Evolutionary conservation across 2,797 vertebrate genomes (phyloP).

Genomic region (Pitangus sulphuratus): DNA sequence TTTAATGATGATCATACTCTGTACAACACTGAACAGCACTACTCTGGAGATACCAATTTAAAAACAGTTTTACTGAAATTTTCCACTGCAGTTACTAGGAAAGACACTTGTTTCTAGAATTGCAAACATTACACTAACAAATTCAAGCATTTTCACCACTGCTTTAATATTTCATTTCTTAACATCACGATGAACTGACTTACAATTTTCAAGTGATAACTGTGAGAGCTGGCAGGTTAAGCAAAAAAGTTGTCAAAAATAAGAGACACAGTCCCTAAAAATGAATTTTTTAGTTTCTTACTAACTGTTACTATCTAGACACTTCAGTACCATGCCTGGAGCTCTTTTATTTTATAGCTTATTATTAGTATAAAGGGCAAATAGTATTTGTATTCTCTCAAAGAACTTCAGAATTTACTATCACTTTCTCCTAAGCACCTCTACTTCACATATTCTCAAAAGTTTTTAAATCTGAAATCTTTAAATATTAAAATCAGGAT

Average conservation of each 20-base stretch:
- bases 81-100: slow-evolving; percentile 41
- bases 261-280: not conserved
- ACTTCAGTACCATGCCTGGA: accelerated
- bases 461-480: not conserved
- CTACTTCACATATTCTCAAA: not conserved
- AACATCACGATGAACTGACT: not conserved
- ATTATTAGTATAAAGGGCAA: not conserved
- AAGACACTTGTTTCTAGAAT: not conserved
- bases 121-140: not conserved
- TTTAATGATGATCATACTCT: slow-evolving; percentile 52
- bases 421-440: not conserved
- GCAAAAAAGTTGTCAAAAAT: not conserved
- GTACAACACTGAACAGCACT: slow-evolving; percentile 40
- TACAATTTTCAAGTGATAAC: not conserved
- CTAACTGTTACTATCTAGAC: not conserved
- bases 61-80: slow-evolving; percentile 50
- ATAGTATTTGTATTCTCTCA: not conserved
- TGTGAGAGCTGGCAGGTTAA: not conserved
- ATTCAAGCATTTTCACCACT: not conserved
- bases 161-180: not conserved
- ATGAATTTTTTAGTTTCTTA: not conserved
- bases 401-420: not conserved
- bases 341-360: not conserved
- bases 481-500: not conserved
- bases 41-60: slow-evolving; percentile 46